phyloP scores from a whole-genome alignment of 1,140 invertebrate species.

The Globodera rostochiensis region DNA sequence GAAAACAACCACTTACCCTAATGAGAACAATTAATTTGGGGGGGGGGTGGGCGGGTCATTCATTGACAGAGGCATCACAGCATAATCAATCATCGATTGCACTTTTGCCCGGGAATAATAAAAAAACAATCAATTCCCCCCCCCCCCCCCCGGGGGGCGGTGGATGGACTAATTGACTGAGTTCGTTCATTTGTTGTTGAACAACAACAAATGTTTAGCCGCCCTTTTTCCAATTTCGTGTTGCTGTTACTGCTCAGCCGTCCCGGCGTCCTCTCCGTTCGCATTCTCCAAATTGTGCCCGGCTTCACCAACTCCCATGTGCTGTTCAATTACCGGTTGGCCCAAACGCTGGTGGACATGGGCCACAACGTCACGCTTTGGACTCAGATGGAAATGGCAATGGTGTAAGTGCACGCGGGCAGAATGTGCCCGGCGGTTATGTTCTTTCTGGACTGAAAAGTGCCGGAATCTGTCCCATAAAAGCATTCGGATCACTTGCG shows the following conservation, averaged over 20 bases:
- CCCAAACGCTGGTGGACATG: constrained; percentile 54
- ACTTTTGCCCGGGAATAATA: no score
- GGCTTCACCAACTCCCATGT: constrained; percentile 65
- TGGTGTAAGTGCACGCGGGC: constrained; percentile 43
- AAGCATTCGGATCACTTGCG: no score
- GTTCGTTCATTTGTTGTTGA: no score
- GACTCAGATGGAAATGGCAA: constrained; percentile 65
- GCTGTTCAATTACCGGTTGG: constrained; percentile 63
- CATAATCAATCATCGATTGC: no score
- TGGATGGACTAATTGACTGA: no score
- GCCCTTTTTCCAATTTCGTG: not conserved
- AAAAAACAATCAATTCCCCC: no score
- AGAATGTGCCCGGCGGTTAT: not conserved
- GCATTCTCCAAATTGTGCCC: constrained; percentile 63
- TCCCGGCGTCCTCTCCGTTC: constrained; percentile 9
- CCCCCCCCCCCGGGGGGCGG: no score
- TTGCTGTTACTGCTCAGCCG: not conserved
- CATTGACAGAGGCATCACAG: no score
- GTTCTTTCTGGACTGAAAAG: not conserved
- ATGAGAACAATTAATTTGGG: no score
- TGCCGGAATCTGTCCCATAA: not conserved
- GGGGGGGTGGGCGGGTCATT: no score
- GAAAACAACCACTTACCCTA: no score
- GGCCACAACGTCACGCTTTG: constrained; percentile 61
- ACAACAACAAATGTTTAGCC: no score